Percentiles rank a stretch among this genome's conserved stretches.
Evolutionary conservation across 2,888 invertebrate genomes (phyloP).

Genomic region (Tinea pellionella): DNA sequence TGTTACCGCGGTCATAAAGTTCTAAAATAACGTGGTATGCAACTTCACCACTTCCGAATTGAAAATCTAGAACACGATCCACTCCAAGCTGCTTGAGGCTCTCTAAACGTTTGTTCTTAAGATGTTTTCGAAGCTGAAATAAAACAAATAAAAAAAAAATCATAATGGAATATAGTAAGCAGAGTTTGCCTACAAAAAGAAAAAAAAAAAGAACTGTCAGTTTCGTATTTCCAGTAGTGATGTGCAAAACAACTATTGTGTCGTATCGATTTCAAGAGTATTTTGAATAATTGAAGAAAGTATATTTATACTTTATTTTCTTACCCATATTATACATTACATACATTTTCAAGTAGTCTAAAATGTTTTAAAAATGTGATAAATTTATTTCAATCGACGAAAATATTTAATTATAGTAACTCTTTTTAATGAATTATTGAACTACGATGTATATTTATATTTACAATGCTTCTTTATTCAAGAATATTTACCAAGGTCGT

Average conservation of each 20-base stretch:
- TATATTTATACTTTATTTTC: too few relatives aligned
- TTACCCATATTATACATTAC: too few relatives aligned
- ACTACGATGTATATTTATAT: too few relatives aligned
- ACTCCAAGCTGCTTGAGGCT: conserved; percentile 86
- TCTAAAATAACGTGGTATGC: conserved; percentile 96
- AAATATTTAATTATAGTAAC: too few relatives aligned
- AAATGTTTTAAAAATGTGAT: too few relatives aligned
- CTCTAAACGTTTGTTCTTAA: conserved; percentile 95
- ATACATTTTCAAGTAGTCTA: too few relatives aligned
- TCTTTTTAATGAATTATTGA: too few relatives aligned
- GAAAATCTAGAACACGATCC: conserved; percentile 94
- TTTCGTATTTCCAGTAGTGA: neutral
- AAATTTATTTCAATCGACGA: too few relatives aligned
- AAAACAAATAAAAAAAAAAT: neutral
- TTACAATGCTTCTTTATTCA: too few relatives aligned
- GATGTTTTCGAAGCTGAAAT: conserved; percentile 90
- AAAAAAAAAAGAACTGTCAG: neutral
- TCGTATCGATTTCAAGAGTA: neutral
- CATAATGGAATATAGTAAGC: neutral
- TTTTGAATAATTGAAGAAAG: neutral
- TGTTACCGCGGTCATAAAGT: conserved; percentile 95
- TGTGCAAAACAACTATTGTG: neutral
- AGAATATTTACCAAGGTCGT: too few relatives aligned
- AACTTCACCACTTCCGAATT: conserved; percentile 94
- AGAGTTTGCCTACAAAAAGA: neutral